Evolutionary conservation across 2,888 invertebrate species (phyloP), one percentile per base, ranked within the genome.

Genomic region (Oscheius myriophilus): DNA sequence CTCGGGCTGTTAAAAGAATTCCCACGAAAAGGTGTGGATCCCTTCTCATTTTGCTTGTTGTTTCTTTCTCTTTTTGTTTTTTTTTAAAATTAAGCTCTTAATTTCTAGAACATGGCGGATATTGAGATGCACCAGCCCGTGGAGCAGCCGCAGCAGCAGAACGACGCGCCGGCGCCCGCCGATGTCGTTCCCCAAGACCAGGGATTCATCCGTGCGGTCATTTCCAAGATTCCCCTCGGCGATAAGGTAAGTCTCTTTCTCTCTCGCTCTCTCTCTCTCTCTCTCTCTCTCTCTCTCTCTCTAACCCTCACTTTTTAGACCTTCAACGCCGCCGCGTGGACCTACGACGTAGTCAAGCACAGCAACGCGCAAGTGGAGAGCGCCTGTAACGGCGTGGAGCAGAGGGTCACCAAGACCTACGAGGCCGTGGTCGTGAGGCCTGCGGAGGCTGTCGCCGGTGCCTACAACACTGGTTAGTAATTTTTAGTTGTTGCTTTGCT

Each of bases 381-480:
- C 46, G 45, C 68, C 21, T 43, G 62, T 21, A 55, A 46, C 16
- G 43, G 11, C 25, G 61, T 67, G n/a, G 67, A 67, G 33, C 33
- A 52, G 14, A n/a, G 42, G 9, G 67, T 61, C 41, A 62, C 39
- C 52, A 67, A 72, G 58, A 70, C 73, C 41, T 73, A 75, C 57
- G 70, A 72, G 54, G 69, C 64, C 49, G 72, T 71, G 42, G 73
- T 72, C 45, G 73, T 78, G 33, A 53, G 70, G 21, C 78, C 78
- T 18, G 72, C 45, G 39, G 53, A 73, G 42, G 57, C 69, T 23
- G 70, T 71, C 21, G 67, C 65, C 43, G 70, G 71, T 41, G 72
- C 66, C 2, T 70, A 70, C 43, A 49, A 43, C 26, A 67, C 71
- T 57, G 72, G 68, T 67, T 12, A 59, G 51, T 14, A 4, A 4